A percentile compares a stretch with the other conserved stretches of the same genome.
These are phyloP conservation scores for Eudorcas thomsonii DNA, from an alignment of 2,113 vertebrate genomes.

Conservation along the genomic window DNA sequence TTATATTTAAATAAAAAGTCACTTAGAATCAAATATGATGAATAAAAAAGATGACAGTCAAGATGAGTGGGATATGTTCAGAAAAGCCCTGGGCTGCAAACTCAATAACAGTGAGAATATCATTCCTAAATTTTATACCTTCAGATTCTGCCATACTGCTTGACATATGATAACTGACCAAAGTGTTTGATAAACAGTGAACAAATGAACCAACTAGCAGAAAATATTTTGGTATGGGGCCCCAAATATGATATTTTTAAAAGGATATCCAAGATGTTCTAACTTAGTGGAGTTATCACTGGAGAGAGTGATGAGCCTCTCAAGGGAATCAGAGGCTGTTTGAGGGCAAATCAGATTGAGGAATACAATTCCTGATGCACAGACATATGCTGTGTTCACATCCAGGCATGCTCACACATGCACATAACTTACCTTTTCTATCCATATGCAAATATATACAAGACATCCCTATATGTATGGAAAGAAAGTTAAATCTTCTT, in stretches of 20 bases:
- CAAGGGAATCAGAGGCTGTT: neutral
- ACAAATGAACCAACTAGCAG: neutral
- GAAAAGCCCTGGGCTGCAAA: neutral
- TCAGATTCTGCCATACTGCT: neutral
- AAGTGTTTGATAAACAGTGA: neutral
- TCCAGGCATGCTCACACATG: fast-evolving
- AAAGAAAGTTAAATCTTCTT: constrained; percentile 58
- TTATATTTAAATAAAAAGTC: constrained; percentile 41
- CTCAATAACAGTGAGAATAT: neutral
- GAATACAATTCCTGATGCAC: fast-evolving
- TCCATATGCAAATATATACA: neutral
- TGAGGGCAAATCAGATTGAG: neutral
- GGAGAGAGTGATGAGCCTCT: neutral
- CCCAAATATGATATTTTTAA: neutral
- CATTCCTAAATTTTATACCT: neutral
- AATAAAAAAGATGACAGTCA: neutral
- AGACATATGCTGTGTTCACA: neutral
- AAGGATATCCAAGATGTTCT: neutral
- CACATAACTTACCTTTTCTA: neutral
- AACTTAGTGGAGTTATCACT: neutral
- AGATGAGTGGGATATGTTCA: neutral
- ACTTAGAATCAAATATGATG: neutral
- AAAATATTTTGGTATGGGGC: neutral
- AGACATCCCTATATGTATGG: neutral
- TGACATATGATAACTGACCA: neutral